Evolutionary conservation across 2,113 vertebrate genomes (phyloP), one percentile per base, ranked within the genome.

Genomic region (Ovis canadensis): DNA sequence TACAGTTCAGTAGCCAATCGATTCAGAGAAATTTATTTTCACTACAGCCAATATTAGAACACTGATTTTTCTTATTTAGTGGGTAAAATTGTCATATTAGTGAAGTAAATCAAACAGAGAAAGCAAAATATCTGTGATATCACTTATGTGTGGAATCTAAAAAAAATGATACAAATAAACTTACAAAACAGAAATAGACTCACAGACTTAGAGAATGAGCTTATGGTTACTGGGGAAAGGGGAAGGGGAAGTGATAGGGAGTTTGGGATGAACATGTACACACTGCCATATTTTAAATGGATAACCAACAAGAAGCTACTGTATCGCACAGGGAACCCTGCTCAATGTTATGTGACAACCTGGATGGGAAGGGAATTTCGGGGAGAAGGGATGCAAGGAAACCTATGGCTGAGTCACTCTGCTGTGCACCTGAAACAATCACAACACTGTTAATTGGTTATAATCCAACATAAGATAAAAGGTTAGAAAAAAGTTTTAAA

Each of bases 1-100:
- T 95, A 67, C 23, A 96, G 82, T 91, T 91, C 93, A 92, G 36
- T 90, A 90, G 67, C 31, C 10, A 62, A 1, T 83, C 14, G 21
- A 71, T 89, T 91, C 59, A 90, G 81, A 78, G 50, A 94, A 78
- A 50, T 81, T 90, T 93, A 86, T 89, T 96, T 92, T 92, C 33
- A 59, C 77, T 85, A 7, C 36, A 89, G 45, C 50, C 48, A 89
- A 27, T 64, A 86, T 92, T 85, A 96, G 62, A 87, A 83, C 62
- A 91, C 33, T 71, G 36, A 94, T 59, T 94, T 93, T 19, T 97
- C 57, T 96, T 85, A 10, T 43, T 95, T 95, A 96, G 43, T 90
- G 40, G 27, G 6, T 90, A 92, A 90, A 43, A 43, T 27, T 43
- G 40, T 77, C 23, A 27, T 77, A 43, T 77, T 25, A 77, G 71